Evolutionary conservation across 1,140 invertebrate species (phyloP), one percentile per base, ranked within the genome.

Genomic region (Pseudachorutes palmiensis): DNA sequence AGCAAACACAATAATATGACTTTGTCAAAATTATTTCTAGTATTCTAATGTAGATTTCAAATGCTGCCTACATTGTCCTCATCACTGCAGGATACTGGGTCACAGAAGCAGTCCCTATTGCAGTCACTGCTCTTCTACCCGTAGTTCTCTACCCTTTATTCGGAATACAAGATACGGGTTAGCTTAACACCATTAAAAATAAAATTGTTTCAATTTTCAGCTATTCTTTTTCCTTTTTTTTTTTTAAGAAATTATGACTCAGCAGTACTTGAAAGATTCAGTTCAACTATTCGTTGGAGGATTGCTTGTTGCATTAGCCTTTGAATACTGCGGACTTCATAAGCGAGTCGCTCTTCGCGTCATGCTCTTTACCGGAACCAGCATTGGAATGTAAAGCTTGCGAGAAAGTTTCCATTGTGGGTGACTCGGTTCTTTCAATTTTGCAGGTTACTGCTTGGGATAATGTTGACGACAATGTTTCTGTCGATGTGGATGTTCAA

Each of bases 221-320:
- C 19, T 19, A 19, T 45, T 45, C 19, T 45, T 9, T 45, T n/a
- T n/a, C n/a, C n/a, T n/a, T n/a, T n/a, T n/a, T 19, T 57, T 0
- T 32, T 65, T 65, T 59, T 14, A 30, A 71, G 70, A 63, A 48
- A 41, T 68, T 2, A 71, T 78, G 2, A 74, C 75, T 33, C 68
- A 66, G 5, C 72, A 72, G n/a, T 91, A 91, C 73, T 84, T 91
- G 77, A 90, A 89, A 79, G 89, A 93, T 71, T 90, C 89, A 0
- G 91, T 90, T 74, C 89, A 94, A 82, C 86, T 94, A 80, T 94
- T 89, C 75, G 83, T 90, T 76, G 87, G 87, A 16, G 87, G 87
- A 28, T 76, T 96, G 61, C 84, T 93, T 72, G 86, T 94, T 32
- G 92, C 92, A 0, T 82, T 91, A 5, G 89, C 90, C 0, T 87